Base-by-base conservation (phyloP, 1,140 invertebrate genomes). In the Odontomachus brunneus region DNA sequence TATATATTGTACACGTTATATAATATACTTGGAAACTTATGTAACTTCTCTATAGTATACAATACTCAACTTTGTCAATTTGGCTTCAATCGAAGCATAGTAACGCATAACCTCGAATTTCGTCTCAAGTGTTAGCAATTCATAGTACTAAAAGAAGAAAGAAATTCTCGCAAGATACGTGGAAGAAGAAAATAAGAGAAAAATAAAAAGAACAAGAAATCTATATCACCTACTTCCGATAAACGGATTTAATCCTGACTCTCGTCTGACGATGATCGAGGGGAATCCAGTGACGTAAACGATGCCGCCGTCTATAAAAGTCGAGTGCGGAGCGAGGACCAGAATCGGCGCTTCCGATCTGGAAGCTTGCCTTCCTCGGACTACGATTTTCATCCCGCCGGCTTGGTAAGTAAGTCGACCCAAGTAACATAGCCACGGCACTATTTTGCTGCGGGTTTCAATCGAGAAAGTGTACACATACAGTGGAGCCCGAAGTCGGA, bases 291-390 rank as follows among this genome's bases (percentile, higher is more conserved):
- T 96, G 84, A 97, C 96, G 92, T 97, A 97, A 86, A 97, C 96
- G 84, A 97, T 96, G 88, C 97, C 96, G 83, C 97, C 97, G 94
- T 98, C 97, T 84, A 98, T 95, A 94, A 97, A 98, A 2, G 97
- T 97, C 48, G 97, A 97, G 94, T 98, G 97, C 5, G 97, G 97
- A 3, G 97, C 97, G 48, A 97, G 95, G n/a, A 97, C 97, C 63
- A 98, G 94, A 86, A 98, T 97, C 3, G 97, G 97, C 3, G 97
- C 97, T 91, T 98, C 97, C 48, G 95, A 91, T 51, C 96, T 94
- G 66, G 95, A 95, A 38, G 96, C 97, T 91, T 97, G 96, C 83
- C 95, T 95, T 17, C 97, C 97, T 85, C 96, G 96, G n/a, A 97
- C 95, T 15, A 95, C 95, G 87, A 98, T 96, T 88, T 96, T 96